These are phyloP conservation scores for Eumerus sabulonum DNA, from an alignment of 2,888 invertebrate species.

Conservation along the genomic window DNA sequence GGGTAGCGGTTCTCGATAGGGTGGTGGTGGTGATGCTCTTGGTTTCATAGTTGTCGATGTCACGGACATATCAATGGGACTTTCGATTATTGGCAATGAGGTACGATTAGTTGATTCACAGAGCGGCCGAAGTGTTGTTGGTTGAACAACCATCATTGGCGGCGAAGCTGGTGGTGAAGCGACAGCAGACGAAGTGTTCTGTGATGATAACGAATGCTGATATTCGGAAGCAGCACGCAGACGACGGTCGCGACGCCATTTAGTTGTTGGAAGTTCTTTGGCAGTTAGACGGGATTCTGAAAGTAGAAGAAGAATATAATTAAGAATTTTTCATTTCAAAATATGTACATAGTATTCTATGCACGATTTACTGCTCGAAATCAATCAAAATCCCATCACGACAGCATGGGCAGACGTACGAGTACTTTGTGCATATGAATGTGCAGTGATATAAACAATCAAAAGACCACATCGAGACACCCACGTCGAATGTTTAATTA, in stretches of 20 bases:
- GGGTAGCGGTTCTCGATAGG: constrained; percentile 77
- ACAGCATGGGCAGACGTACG: not conserved
- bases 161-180: constrained; percentile 69
- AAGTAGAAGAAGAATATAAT: constrained; percentile 64
- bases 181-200: constrained; percentile 72
- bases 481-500: constrained; percentile 53
- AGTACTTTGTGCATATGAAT: constrained; percentile 32
- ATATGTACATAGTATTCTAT: too few species aligned
- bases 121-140: constrained; percentile 69
- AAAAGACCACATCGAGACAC: constrained; percentile 36
- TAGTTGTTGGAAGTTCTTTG: constrained; percentile 84
- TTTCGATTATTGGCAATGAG: constrained; percentile 73
- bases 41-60: constrained; percentile 75
- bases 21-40: constrained; percentile 77
- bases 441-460: constrained; percentile 8
- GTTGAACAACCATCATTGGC: constrained; percentile 63
- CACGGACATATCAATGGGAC: constrained; percentile 78
- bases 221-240: constrained; percentile 78
- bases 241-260: constrained; percentile 86
- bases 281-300: constrained; percentile 78
- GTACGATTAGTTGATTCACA: constrained; percentile 72
- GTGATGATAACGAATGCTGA: constrained; percentile 71
- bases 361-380: not conserved
- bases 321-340: not conserved
- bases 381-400: not conserved